Evolutionary conservation across 2,113 vertebrate genomes (phyloP).

Genomic region (Lamprotornis superbus): DNA sequence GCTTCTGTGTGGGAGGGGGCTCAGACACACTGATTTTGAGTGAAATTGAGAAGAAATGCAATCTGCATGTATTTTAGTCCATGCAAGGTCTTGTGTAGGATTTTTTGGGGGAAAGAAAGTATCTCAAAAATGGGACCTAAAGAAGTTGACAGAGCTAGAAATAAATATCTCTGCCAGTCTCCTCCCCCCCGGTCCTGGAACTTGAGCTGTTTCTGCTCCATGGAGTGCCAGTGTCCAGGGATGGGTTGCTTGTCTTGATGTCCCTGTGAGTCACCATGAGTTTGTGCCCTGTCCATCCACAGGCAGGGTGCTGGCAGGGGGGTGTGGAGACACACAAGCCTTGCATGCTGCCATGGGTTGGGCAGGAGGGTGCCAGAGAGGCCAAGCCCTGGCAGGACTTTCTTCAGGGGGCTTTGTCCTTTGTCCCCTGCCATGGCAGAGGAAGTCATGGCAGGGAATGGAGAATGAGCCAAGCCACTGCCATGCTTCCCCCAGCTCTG

Average conservation of each 20-base stretch:
- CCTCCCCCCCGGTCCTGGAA: neutral
- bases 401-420: fast-evolving
- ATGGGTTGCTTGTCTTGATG: neutral
- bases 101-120: neutral
- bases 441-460: neutral
- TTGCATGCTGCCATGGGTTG: fast-evolving
- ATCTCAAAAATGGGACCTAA: neutral
- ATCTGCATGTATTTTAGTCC: neutral
- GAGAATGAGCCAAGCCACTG: neutral
- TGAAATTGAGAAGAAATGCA: neutral
- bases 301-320: neutral
- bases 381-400: neutral
- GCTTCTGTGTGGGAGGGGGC: neutral
- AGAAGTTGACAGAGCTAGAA: neutral
- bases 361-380: neutral
- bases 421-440: neutral
- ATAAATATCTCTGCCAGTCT: neutral
- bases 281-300: fast-evolving
- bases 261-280: fast-evolving
- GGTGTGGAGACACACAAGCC: neutral
- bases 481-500: neutral
- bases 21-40: neutral
- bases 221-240: fast-evolving
- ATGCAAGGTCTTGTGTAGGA: neutral
- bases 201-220: neutral